Evolutionary conservation across 2,888 invertebrate genomes (phyloP), one percentile per base, ranked within the genome.

Genomic region (Hypena proboscidalis): DNA sequence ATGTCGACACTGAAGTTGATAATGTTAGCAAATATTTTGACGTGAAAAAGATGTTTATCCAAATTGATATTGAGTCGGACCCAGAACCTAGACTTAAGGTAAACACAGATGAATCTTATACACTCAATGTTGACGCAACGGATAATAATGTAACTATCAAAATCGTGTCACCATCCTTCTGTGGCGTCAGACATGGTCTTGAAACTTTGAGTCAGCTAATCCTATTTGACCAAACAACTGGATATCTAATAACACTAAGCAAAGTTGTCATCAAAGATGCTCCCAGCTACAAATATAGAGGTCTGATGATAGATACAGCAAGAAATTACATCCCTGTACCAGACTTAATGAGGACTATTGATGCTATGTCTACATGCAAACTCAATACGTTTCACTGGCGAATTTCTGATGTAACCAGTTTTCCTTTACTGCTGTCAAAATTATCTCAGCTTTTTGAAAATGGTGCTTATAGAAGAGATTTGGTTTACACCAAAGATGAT

Each of bases 361-460:
- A 96, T 32, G 97, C 95, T 1, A 97, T 98, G 98, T 93, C 96
- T 0, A 93, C 95, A 36, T 94, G 95, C 41, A 98, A 98, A 83
- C 83, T 98, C 19, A 98, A 98, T 79, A 96, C 96, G 0, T 95
- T 98, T 66, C 98, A 98, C 77, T 98, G 98, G 98, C 95, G 96
- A 62, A 92, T 96, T 31, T 94, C 95, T 0, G 98, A 98, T 75
- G 95, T 96, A 0, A 96, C 97, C 68, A 97, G 97, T 63, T 98
- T 98, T 80, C 97, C 98, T 0, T 94, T 96, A 68, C 92, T 95
- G 36, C 92, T 96, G 0, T 92, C 93, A 5, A 88, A 92, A 32
- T 91, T 94, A 36, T 95, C 96, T 0, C 92, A 95, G 69, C 86
- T 97, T 66, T 94, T 95, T 0, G 92, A 94, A 52, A 94, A 94